Conservation (phyloP, 2,888 invertebrate genomes). For the Cheilosia variabilis region DNA sequence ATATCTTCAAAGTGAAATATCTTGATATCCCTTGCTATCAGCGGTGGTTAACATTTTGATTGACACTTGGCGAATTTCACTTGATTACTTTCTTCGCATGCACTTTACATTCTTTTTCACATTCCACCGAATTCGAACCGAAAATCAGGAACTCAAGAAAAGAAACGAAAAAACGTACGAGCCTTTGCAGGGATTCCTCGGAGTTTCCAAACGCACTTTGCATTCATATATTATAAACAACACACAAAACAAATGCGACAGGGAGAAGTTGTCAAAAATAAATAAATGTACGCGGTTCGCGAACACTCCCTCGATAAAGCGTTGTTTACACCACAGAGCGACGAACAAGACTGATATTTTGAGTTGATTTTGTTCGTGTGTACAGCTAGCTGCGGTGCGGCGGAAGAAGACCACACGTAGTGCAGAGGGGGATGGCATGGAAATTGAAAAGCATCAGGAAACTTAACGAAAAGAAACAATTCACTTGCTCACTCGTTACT, state of each 20-base stretch:
- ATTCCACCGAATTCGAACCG: constrained; percentile 27
- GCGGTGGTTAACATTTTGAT: constrained; percentile 55
- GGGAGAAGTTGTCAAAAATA: constrained; percentile 41
- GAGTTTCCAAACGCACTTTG: constrained; percentile 9
- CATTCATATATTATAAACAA: constrained; percentile 26
- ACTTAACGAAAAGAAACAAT: constrained; percentile 62
- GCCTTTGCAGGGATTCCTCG: constrained; percentile 8
- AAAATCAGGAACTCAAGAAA: constrained; percentile 33
- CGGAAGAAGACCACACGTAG: constrained; percentile 41
- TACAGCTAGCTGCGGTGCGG: constrained; percentile 3
- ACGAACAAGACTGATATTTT: constrained; percentile 65
- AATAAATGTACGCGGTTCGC: constrained; percentile 57
- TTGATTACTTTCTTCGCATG: constrained; percentile 1
- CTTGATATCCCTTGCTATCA: constrained; percentile 54
- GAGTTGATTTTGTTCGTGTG: constrained; percentile 55
- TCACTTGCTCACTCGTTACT: constrained; percentile 42
- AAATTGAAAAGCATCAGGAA: constrained; percentile 7
- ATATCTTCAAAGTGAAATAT: background rate
- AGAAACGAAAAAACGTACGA: constrained; percentile 22
- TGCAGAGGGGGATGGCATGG: constrained; percentile 26
- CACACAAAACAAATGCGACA: constrained; percentile 36
- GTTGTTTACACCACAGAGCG: constrained; percentile 64
- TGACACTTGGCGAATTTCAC: constrained; percentile 3
- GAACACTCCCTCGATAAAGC: constrained; percentile 36
- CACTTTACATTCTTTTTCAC: constrained; percentile 25